A percentile compares a stretch with the other conserved stretches of the same genome.
Conservation (phyloP, 1,140 invertebrate genomes). For the Phortica variegata region DNA sequence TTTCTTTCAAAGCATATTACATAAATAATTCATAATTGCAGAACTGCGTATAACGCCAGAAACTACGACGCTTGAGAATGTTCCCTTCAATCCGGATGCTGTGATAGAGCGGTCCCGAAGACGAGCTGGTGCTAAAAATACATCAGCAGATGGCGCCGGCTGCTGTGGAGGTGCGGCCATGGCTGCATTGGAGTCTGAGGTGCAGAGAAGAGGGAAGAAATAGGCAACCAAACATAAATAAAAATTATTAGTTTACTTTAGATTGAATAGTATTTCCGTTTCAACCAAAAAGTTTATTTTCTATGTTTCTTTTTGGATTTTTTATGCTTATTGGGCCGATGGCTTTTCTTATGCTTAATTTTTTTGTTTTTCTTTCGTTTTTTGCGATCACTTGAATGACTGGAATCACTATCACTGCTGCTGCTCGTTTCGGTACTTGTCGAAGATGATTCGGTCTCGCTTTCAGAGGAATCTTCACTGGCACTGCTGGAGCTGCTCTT, state of each 20-base stretch:
- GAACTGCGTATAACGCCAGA: slow-evolving; percentile 45
- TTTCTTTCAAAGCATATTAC: slow-evolving; percentile 12
- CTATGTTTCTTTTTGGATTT: slow-evolving; percentile 37
- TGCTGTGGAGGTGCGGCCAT: slow-evolving; percentile 37
- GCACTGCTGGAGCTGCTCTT: slow-evolving; percentile 21
- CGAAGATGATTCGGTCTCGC: too few species aligned
- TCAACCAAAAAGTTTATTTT: slow-evolving; percentile 28
- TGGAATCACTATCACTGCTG: slow-evolving; percentile 12
- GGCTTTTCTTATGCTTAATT: slow-evolving; percentile 19
- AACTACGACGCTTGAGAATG: slow-evolving; percentile 45
- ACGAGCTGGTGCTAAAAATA: slow-evolving; percentile 12
- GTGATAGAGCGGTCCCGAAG: slow-evolving; percentile 29
- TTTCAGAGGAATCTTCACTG: too few species aligned
- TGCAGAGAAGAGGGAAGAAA: slow-evolving; percentile 22
- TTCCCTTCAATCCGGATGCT: slow-evolving; percentile 44
- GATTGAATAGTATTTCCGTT: too few species aligned
- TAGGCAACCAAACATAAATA: slow-evolving; percentile 10
- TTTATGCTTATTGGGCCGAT: slow-evolving; percentile 27
- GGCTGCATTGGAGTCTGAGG: slow-evolving; percentile 25
- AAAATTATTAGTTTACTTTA: too few species aligned
- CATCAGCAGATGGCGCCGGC: too few species aligned
- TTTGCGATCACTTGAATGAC: slow-evolving; percentile 23
- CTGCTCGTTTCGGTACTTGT: slow-evolving; percentile 23
- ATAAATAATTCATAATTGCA: slow-evolving; percentile 24
- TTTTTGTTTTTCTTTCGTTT: slow-evolving; percentile 30